A percentile compares a stretch with the other conserved stretches of the same genome.
These are phyloP conservation scores for Threskiornis aethiopicus DNA, from an alignment of 2,797 vertebrate species.

Conservation along the genomic window DNA sequence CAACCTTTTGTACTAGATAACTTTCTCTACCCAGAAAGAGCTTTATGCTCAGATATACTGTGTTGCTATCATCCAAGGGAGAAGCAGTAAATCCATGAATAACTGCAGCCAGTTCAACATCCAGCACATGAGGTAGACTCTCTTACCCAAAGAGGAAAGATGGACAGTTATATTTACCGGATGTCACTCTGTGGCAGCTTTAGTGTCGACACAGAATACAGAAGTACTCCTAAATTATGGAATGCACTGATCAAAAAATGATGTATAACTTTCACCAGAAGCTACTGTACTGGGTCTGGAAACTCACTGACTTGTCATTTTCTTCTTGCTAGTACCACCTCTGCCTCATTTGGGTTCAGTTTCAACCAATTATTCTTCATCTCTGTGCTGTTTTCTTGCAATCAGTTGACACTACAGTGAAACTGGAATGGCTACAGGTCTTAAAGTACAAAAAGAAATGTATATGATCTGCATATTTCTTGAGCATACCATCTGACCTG, in stretches of 20 bases:
- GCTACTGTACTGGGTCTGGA: background rate
- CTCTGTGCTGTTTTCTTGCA: background rate
- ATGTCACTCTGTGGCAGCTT: background rate
- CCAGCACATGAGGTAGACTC: background rate
- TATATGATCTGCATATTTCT: background rate
- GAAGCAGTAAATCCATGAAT: background rate
- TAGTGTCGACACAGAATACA: background rate
- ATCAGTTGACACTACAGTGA: background rate
- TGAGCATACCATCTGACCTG: background rate
- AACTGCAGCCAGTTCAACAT: background rate
- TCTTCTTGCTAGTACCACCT: background rate
- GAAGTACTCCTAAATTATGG: background rate
- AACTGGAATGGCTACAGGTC: background rate
- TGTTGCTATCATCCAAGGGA: background rate
- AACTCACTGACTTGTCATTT: background rate
- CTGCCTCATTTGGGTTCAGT: background rate
- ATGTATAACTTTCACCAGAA: background rate
- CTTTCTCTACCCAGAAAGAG: background rate
- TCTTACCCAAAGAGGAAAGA: background rate
- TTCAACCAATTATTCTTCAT: background rate
- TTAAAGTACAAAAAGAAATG: background rate
- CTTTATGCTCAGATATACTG: background rate
- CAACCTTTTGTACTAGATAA: background rate
- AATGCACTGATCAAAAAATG: background rate
- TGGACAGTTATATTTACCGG: background rate